Base-by-base conservation (phyloP, 1,140 invertebrate genomes). In the Apis florea region DNA sequence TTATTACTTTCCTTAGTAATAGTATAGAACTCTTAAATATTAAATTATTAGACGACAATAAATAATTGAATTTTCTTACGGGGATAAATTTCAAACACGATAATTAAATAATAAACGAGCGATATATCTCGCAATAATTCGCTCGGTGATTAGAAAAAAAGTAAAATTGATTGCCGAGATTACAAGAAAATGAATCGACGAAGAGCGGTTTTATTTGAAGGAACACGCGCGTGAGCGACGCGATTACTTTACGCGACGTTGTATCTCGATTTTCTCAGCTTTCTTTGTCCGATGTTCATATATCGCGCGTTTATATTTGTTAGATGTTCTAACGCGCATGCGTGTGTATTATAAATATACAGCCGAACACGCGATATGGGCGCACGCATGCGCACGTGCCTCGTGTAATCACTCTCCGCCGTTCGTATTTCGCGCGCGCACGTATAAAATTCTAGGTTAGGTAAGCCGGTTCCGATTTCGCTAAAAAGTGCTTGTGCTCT, bases 401-500 rank as follows among this genome's bases (percentile, higher is more conserved):
- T 56, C 8, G 9, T 19, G 9, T 63, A 26, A 24, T 70, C 51
- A 26, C 51, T 76, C 61, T 17, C 51, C 53, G n/a, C n/a, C 53
- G 40, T 40, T 49, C 13, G 59, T 9, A 10, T 12, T 56, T 47
- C 59, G 69, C 69, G 70, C 12, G 51, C 53, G 63, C 51, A 58
- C 72, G 54, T 9, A 10, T 24, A 24, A 56, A 49, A 61, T 64
- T 82, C 54, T 93, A 94, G 78, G 93, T 91, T 83, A 93, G 89
- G 76, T 92, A 94, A 81, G 90, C 80, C 49, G 92, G 83, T 56
- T 93, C 90, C 79, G 92, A 87, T 90, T 93, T 93, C 53, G 90
- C 91, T 85, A 93, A 84, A 79, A 93, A 93, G 31, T 93, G 93
- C 86, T 94, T 94, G 51, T 90, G 84, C 66, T 94, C 92, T 87